Percentiles rank a stretch among this genome's conserved stretches.
Evolutionary conservation across 2,797 vertebrate species (phyloP).

Genomic region (Cryptoprocta ferox): DNA sequence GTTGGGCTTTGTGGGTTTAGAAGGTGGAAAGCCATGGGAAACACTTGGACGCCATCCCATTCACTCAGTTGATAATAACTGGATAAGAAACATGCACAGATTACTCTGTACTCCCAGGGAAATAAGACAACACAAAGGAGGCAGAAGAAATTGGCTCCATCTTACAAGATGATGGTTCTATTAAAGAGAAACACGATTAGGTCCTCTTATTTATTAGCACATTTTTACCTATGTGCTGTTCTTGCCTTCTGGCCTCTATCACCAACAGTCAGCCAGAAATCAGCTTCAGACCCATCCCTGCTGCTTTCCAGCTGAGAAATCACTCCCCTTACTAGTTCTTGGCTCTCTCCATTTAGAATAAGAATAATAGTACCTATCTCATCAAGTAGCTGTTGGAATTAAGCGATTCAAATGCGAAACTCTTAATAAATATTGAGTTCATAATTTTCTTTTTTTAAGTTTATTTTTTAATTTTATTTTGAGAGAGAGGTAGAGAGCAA

Average conservation of each 20-base stretch:
- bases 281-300: fast-evolving
- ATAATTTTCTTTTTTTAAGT: too few species aligned
- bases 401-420: background rate
- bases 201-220: background rate
- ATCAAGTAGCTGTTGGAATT: too few species aligned
- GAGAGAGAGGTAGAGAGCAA: too few species aligned
- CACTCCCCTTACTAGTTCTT: background rate
- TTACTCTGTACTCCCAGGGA: background rate
- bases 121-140: background rate
- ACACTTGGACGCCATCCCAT: background rate
- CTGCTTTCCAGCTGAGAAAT: background rate
- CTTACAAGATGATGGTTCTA: background rate
- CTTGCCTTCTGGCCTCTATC: fast-evolving
- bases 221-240: background rate
- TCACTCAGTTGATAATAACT: background rate
- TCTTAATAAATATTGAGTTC: background rate
- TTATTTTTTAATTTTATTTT: too few species aligned
- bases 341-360: background rate
- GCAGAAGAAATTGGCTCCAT: background rate
- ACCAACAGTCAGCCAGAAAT: too few species aligned
- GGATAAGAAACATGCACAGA: background rate
- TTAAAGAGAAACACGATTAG: background rate
- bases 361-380: background rate
- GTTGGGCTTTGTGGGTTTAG: background rate
- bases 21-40: background rate